phyloP scores from a whole-genome alignment of 2,113 vertebrate genomes.

The Eurypyga helias region DNA sequence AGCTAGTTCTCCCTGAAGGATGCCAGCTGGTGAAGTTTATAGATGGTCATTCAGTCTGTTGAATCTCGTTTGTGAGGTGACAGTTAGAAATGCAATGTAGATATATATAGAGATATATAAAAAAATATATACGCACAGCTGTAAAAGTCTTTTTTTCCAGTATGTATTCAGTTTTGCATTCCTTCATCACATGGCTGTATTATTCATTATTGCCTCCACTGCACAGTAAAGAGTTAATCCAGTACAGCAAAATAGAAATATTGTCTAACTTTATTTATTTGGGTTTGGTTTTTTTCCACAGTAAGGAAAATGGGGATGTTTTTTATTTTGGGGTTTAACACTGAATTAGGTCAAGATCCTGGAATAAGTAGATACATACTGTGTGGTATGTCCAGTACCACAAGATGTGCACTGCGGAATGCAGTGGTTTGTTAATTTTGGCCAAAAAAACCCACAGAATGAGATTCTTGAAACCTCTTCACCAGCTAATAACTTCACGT shows the following conservation, averaged over 20 bases:
- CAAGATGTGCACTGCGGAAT: neutral
- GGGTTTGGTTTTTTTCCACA: neutral
- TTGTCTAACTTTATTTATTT: conserved; percentile 61
- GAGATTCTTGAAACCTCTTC: neutral
- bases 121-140: neutral
- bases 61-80: conserved; percentile 48
- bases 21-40: neutral
- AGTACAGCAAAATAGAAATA: conserved; percentile 35
- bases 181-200: conserved; percentile 28
- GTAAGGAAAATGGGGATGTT: neutral
- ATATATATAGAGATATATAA: neutral
- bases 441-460: neutral
- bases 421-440: neutral
- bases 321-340: neutral
- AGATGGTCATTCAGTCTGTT: conserved; percentile 10
- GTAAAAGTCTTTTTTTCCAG: conserved; percentile 5
- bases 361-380: neutral
- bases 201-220: neutral
- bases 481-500: neutral
- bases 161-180: conserved; percentile 37
- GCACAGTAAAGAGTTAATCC: conserved; percentile 33
- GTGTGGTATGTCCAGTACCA: neutral
- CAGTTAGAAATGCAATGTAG: conserved; percentile 32
- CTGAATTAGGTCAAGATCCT: conserved; percentile 14
- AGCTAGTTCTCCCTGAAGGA: conserved; percentile 78